Evolutionary conservation across 2,888 invertebrate genomes (phyloP).

Genomic region (Heteromurus nitidus): DNA sequence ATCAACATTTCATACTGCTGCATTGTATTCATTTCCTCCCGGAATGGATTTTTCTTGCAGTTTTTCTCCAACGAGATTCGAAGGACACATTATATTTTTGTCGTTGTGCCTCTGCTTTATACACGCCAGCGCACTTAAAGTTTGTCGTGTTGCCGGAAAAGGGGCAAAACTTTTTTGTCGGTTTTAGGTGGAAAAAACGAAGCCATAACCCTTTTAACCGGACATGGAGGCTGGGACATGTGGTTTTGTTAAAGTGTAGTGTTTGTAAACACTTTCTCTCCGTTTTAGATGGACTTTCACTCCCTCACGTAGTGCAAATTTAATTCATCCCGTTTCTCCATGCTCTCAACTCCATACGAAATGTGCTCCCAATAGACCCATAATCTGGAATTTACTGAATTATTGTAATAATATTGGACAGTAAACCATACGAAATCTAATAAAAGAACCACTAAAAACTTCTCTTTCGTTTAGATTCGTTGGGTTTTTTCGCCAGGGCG

Average conservation of each 20-base stretch:
- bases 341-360: neutral
- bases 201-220: conserved; percentile 44
- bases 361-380: neutral
- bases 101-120: neutral
- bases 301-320: neutral
- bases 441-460: no score
- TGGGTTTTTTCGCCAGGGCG: no score
- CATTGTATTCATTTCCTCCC: conserved; percentile 24
- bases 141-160: neutral
- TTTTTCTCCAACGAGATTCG: conserved; percentile 11
- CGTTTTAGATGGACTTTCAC: no score
- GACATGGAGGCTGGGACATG: conserved; percentile 38
- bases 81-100: no score
- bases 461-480: no score
- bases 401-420: conserved; percentile 30
- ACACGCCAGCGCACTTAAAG: neutral
- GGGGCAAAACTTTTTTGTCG: neutral
- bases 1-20: no score
- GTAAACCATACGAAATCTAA: neutral
- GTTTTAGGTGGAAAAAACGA: conserved; percentile 28
- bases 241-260: conserved; percentile 29
- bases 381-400: neutral
- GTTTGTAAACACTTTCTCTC: conserved; percentile 4
- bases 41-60: conserved; percentile 38
- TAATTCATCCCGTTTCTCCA: neutral